These are phyloP conservation scores for Pherbina coryleti DNA, from an alignment of 2,888 invertebrate genomes.

Conservation along the genomic window DNA sequence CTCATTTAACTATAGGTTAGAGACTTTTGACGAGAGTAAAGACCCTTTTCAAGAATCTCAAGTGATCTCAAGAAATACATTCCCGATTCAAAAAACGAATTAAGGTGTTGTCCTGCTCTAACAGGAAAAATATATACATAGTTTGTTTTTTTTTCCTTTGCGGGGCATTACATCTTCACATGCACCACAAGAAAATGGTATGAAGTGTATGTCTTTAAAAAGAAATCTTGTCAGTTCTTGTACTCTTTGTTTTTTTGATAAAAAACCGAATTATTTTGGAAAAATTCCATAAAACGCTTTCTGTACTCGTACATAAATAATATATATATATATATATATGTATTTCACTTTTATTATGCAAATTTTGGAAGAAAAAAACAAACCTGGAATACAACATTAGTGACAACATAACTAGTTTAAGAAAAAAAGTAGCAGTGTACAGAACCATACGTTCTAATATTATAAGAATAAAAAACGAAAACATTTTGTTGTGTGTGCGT, in stretches of 20 bases:
- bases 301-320: neutral
- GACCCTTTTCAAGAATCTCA: too few relatives aligned
- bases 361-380: constrained; percentile 27
- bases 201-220: constrained; percentile 17
- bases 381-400: constrained; percentile 19
- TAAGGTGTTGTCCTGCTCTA: neutral
- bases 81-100: too few relatives aligned
- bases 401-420: neutral
- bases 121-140: constrained; percentile 23
- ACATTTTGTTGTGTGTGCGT: neutral
- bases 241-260: neutral
- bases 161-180: neutral
- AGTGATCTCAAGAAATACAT: too few relatives aligned
- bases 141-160: neutral
- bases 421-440: neutral
- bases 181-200: neutral
- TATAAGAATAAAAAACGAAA: neutral
- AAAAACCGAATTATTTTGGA: constrained; percentile 30
- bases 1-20: too few relatives aligned
- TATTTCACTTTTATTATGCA: constrained; percentile 33
- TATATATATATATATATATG: constrained; percentile 3
- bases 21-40: too few relatives aligned
- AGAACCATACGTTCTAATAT: neutral
- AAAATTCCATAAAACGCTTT: constrained; percentile 34
- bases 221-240: constrained; percentile 14